phyloP scores from a whole-genome alignment of 2,113 vertebrate genomes.

The Upupa epops region DNA sequence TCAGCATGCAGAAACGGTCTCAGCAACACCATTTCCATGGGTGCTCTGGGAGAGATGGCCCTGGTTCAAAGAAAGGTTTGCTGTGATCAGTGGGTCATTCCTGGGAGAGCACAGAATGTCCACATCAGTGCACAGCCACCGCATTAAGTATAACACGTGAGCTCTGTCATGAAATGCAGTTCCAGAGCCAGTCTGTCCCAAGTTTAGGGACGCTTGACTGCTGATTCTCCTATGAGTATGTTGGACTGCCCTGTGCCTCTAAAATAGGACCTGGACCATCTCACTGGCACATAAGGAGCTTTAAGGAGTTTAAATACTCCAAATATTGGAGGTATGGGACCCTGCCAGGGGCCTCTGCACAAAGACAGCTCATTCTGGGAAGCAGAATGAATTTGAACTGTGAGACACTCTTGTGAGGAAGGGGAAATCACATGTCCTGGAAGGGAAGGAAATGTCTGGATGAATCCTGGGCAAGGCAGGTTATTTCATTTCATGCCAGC shows the following conservation, averaged over 20 bases:
- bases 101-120: not conserved
- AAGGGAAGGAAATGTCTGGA: constrained; percentile 60
- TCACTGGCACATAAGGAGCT: not conserved
- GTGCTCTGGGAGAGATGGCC: rapidly evolving
- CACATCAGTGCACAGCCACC: rapidly evolving
- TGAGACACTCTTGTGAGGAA: constrained; percentile 3
- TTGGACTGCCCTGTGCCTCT: not conserved
- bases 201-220: not conserved
- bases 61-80: not conserved
- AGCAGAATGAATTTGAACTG: not conserved
- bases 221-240: not conserved
- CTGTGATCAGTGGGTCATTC: not conserved
- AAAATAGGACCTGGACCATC: not conserved
- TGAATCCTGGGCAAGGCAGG: constrained; percentile 4
- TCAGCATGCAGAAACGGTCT: not conserved
- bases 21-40: not conserved
- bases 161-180: not conserved
- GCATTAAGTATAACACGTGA: not conserved
- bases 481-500: constrained; percentile 9
- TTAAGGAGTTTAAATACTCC: not conserved
- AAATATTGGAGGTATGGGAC: constrained; percentile 11
- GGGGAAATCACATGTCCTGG: not conserved
- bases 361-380: not conserved
- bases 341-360: not conserved
- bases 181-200: rapidly evolving